Evolutionary conservation across 2,888 invertebrate species (phyloP), one percentile per base, ranked within the genome.

Genomic region (Ferdinandea cuprea): DNA sequence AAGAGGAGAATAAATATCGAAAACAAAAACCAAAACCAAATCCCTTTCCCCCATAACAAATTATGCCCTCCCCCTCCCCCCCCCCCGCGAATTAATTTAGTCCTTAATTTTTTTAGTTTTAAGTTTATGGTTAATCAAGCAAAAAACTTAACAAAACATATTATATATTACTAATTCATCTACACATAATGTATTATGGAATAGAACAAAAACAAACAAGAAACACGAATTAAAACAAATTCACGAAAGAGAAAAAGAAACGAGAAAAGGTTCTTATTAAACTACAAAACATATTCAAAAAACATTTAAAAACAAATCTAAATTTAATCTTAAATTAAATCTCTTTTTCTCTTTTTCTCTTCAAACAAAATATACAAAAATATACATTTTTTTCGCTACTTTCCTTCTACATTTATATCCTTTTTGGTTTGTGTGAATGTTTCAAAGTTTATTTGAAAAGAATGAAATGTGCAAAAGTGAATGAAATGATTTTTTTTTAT

Each of bases 351-450:
- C n/a, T n/a, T n/a, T 42, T 8, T 25, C n/a, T 11, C 7, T 5
- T 11, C 11, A 61, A 44, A 32, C 32, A 21, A 8, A 35, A 7
- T 30, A 28, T 2, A 37, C 19, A 19, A 3, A 17, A 21, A 25
- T 8, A 19, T 6, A 17, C n/a, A 46, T 28, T 48, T 17, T 58
- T 13, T 17, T 25, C 46, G 25, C 21, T 46, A 28, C n/a, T 58
- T 56, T 25, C 35, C n/a, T 19, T 61, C 8, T 32, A 40, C 11
- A 3, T 44, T n/a, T n/a, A n/a, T n/a, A n/a, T n/a, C n/a, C n/a
- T n/a, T 42, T 65, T 61, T 32, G 28, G 28, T 56, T 65, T 63
- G 73, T 65, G 63, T 73, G 73, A 73, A 65, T 73, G 72, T 48
- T 46, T 4, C 13, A 35, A n/a, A 46, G 21, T 28, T 13, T 28